A percentile compares a stretch with the other conserved stretches of the same genome.
Evolutionary conservation across 92 coral and sea anemone genomes (phyloP).

Genomic region (Actinostola sp.): DNA sequence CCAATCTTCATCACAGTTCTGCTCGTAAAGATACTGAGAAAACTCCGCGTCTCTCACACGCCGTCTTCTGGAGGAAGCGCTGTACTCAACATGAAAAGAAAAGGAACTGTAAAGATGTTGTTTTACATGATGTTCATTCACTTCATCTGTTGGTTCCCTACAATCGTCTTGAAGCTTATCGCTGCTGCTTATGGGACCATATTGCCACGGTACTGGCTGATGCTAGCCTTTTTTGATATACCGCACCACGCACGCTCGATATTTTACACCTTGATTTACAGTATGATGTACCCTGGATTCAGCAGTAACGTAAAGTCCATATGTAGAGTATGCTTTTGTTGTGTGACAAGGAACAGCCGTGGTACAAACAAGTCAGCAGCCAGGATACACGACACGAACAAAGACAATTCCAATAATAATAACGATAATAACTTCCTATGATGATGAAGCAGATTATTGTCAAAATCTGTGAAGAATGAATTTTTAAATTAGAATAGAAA

Average conservation of each 20-base stretch:
- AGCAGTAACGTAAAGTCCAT: constrained; percentile 48
- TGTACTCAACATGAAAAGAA: constrained; percentile 74
- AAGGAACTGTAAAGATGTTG: constrained; percentile 50
- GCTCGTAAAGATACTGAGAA: constrained; percentile 56
- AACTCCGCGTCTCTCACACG: constrained; percentile 62
- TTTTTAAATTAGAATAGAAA: no score
- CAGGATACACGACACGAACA: neutral
- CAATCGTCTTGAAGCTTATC: constrained; percentile 54
- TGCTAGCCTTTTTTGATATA: constrained; percentile 72
- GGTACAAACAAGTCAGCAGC: neutral
- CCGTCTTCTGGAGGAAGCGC: constrained; percentile 90
- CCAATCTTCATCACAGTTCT: constrained; percentile 33
- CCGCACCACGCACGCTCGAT: constrained; percentile 66
- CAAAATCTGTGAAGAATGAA: no score
- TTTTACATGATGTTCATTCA: constrained; percentile 52
- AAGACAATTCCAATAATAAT: no score
- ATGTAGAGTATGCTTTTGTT: constrained; percentile 42
- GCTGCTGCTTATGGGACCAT: constrained; percentile 34
- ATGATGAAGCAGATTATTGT: no score
- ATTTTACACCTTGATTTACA: constrained; percentile 66
- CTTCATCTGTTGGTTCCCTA: constrained; percentile 75
- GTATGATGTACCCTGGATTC: constrained; percentile 59
- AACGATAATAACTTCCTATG: no score
- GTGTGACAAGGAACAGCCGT: neutral
- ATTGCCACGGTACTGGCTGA: constrained; percentile 43